Conservation (phyloP, 2,888 invertebrate species). For the Tenthredo notha region DNA sequence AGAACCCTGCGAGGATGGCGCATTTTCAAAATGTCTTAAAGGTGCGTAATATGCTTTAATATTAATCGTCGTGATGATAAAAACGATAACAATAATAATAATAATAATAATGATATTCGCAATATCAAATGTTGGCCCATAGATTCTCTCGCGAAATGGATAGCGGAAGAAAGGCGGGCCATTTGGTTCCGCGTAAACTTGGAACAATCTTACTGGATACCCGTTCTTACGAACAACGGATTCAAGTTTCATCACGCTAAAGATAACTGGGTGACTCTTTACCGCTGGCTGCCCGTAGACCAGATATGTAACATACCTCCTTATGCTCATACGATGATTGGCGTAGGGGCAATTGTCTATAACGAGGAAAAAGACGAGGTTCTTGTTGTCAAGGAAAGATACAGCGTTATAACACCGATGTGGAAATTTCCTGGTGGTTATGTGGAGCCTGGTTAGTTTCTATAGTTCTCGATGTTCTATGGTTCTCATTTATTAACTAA, state of each 20-base stretch:
- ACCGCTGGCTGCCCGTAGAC: slow-evolving; percentile 87
- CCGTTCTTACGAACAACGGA: slow-evolving; percentile 86
- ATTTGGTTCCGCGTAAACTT: slow-evolving; percentile 91
- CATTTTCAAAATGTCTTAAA: slow-evolving; percentile 81
- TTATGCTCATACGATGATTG: slow-evolving; percentile 90
- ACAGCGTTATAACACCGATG: slow-evolving; percentile 66
- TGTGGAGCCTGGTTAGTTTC: slow-evolving; percentile 87
- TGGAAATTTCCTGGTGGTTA: slow-evolving; percentile 98
- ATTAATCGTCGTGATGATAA: not conserved
- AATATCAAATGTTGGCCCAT: not conserved
- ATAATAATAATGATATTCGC: not conserved
- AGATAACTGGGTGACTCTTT: slow-evolving; percentile 89
- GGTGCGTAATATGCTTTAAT: slow-evolving; percentile 77
- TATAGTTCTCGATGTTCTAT: not conserved
- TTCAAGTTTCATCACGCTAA: slow-evolving; percentile 94
- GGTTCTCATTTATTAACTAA: not conserved
- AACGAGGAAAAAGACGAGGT: slow-evolving; percentile 87
- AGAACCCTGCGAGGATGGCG: slow-evolving; percentile 80
- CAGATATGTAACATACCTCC: slow-evolving; percentile 85
- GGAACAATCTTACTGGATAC: slow-evolving; percentile 87
- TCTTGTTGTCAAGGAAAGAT: slow-evolving; percentile 90
- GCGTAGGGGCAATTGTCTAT: slow-evolving; percentile 92
- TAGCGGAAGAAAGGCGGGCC: slow-evolving; percentile 82
- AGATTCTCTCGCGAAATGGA: slow-evolving; percentile 88
- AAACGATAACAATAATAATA: not conserved